Evolutionary conservation across 1,140 invertebrate species (phyloP).

Genomic region (Diachasma alloeum): DNA sequence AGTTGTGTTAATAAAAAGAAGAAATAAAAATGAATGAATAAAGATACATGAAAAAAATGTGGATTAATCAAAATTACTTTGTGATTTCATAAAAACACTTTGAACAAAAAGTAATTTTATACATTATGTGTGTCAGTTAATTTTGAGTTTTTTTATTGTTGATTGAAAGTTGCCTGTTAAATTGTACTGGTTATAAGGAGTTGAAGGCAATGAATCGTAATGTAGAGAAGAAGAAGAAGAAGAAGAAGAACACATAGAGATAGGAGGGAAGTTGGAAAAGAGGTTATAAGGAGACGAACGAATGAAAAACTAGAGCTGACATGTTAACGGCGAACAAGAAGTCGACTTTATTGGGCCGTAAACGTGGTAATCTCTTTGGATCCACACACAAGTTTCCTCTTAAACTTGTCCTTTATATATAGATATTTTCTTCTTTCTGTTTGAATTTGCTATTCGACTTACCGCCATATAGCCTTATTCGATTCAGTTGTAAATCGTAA

Average conservation of each 20-base stretch:
- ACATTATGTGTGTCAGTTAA: no score
- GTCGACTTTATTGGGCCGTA: slow-evolving; percentile 60
- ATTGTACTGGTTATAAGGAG: neutral
- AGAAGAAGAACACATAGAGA: neutral
- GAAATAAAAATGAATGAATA: neutral
- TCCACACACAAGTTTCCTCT: neutral
- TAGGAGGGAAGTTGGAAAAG: neutral
- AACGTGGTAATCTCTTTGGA: slow-evolving; percentile 50
- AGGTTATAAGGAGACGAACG: slow-evolving; percentile 31
- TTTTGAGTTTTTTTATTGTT: neutral
- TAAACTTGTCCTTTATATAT: slow-evolving; percentile 1
- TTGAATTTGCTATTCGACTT: slow-evolving; percentile 1
- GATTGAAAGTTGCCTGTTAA: neutral
- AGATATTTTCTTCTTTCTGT: neutral
- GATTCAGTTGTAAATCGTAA: neutral
- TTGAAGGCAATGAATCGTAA: neutral
- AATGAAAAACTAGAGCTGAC: slow-evolving; percentile 60
- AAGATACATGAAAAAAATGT: neutral
- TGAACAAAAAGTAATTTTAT: neutral
- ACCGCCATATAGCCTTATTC: neutral
- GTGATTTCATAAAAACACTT: neutral
- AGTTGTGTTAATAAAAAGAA: neutral
- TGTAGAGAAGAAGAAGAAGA: neutral
- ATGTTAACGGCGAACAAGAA: slow-evolving; percentile 61
- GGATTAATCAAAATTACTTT: neutral